phyloP scores from a whole-genome alignment of 1,140 invertebrate species.

The Anastatus disparis region DNA sequence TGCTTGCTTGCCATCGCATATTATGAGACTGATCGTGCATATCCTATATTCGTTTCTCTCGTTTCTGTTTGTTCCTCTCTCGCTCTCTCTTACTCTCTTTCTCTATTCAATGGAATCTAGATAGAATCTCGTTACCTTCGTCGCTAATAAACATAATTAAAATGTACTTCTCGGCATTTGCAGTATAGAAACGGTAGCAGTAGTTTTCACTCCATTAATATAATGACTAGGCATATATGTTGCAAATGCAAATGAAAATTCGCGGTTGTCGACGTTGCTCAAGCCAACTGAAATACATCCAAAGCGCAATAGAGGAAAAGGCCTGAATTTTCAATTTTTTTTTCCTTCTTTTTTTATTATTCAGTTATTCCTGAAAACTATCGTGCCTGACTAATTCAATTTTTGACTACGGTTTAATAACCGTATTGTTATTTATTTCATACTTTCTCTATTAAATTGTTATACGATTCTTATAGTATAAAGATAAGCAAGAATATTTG shows the following conservation, averaged over 20 bases:
- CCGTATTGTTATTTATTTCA: too few species aligned
- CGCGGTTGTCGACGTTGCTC: neutral
- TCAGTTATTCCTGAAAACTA: neutral
- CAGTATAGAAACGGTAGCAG: neutral
- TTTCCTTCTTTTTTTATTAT: too few species aligned
- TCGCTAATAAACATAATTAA: slow-evolving; percentile 53
- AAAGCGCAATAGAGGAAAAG: neutral
- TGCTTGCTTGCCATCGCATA: neutral
- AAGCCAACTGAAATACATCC: slow-evolving; percentile 1
- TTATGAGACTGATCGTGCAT: slow-evolving; percentile 25
- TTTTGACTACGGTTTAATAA: neutral
- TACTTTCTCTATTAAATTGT: too few species aligned
- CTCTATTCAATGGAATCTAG: slow-evolving; percentile 12
- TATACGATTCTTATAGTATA: too few species aligned
- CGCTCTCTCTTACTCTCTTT: slow-evolving; percentile 4
- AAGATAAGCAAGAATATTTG: too few species aligned
- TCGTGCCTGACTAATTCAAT: neutral
- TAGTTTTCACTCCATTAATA: slow-evolving; percentile 32
- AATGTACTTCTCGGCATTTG: slow-evolving; percentile 43
- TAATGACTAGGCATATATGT: slow-evolving; percentile 23
- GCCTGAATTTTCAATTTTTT: too few species aligned
- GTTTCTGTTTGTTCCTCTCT: slow-evolving; percentile 19
- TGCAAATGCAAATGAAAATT: slow-evolving; percentile 27
- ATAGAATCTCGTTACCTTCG: slow-evolving; percentile 41
- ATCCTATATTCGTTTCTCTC: too few species aligned